Conservation (phyloP, 2,888 invertebrate species). For the Dendrolimus pini region DNA sequence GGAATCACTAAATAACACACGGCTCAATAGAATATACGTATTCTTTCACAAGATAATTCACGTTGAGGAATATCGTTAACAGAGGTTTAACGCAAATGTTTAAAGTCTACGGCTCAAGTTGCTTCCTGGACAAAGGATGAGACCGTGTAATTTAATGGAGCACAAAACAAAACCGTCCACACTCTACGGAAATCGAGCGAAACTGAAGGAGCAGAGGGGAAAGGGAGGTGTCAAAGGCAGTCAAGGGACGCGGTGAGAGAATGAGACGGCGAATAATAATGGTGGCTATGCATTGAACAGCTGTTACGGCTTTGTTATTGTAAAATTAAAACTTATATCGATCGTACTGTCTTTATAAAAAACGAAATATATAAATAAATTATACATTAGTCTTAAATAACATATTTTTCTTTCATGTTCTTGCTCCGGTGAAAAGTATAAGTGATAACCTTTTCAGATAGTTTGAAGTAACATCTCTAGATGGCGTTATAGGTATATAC, state of each 20-base stretch:
- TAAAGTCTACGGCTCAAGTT: constrained; percentile 28
- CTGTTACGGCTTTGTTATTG: constrained; percentile 28
- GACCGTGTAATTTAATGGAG: constrained; percentile 47
- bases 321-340: background rate
- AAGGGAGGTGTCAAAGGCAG: constrained; percentile 30
- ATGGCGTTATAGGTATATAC: too few species aligned
- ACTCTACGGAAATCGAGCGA: constrained; percentile 64
- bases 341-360: constrained; percentile 6
- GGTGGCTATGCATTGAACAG: constrained; percentile 64
- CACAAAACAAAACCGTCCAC: constrained; percentile 39
- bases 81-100: constrained; percentile 1
- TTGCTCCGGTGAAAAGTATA: too few species aligned
- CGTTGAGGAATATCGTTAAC: constrained; percentile 7
- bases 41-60: constrained; percentile 25
- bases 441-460: too few species aligned
- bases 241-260: constrained; percentile 32
- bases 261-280: constrained; percentile 56
- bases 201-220: constrained; percentile 46
- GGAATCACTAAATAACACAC: constrained; percentile 63
- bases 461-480: too few species aligned
- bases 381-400: too few species aligned
- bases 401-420: too few species aligned
- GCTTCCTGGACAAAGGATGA: constrained; percentile 68
- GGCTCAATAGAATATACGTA: constrained; percentile 30
- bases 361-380: too few species aligned